Conservation (phyloP, 1,140 invertebrate species). For the Melitaea cinxia region DNA sequence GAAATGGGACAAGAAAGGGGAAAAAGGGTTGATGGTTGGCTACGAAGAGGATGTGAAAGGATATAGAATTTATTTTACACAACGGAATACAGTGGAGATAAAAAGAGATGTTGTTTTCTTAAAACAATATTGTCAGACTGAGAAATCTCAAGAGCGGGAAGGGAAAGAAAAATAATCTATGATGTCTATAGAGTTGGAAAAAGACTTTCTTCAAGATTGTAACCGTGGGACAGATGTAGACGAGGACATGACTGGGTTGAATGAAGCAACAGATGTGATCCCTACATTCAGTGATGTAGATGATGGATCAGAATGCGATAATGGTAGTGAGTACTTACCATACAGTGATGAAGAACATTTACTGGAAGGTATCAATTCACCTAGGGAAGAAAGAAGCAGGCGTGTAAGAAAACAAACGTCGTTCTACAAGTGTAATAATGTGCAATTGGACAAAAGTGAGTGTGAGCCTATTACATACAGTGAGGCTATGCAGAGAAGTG, state of each 20-base stretch:
- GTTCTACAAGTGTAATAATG: background rate
- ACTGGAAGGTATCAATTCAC: background rate
- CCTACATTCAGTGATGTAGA: too few relatives aligned
- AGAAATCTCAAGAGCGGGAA: background rate
- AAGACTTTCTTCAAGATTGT: background rate
- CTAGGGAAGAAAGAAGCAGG: background rate
- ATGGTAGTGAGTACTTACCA: background rate
- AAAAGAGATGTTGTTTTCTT: constrained; percentile 11
- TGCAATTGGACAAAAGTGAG: too few relatives aligned
- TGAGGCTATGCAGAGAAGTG: too few relatives aligned
- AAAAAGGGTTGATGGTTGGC: constrained; percentile 60
- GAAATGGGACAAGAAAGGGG: constrained; percentile 63
- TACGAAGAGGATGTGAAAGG: constrained; percentile 61
- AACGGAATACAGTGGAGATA: background rate
- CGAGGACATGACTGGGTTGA: background rate
- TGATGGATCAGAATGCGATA: background rate
- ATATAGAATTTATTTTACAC: constrained; percentile 42
- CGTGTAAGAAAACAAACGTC: background rate
- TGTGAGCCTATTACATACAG: too few relatives aligned
- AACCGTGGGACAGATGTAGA: background rate
- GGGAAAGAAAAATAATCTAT: background rate
- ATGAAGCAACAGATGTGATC: background rate
- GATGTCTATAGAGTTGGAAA: too few relatives aligned
- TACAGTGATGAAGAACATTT: background rate
- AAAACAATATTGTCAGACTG: background rate